phyloP scores from a whole-genome alignment of 2,888 invertebrate genomes.

The Deilephila elpenor region DNA sequence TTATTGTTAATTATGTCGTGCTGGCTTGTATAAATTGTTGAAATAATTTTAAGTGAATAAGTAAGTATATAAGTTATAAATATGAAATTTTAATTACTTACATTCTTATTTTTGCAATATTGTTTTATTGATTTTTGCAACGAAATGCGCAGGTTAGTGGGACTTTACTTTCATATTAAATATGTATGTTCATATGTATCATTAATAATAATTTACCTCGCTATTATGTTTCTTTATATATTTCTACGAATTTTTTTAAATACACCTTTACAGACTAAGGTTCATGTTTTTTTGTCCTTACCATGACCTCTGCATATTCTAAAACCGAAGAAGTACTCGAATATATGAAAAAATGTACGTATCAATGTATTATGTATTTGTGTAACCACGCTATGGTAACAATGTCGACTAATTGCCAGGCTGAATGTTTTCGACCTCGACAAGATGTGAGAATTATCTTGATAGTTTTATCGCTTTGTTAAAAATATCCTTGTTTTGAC shows the following conservation, averaged over 20 bases:
- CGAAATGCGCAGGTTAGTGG: conserved; percentile 12
- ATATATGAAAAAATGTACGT: neutral
- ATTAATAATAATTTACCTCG: conserved; percentile 2
- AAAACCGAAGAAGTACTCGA: too few relatives aligned
- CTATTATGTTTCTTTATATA: conserved; percentile 21
- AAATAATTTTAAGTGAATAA: conserved; percentile 32
- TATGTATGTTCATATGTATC: neutral
- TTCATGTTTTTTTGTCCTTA: neutral
- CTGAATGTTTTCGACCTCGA: neutral
- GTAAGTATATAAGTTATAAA: conserved; percentile 21
- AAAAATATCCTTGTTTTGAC: neutral
- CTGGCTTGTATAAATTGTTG: conserved; percentile 35
- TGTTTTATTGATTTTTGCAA: conserved; percentile 11
- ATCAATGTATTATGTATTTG: neutral
- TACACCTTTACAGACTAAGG: conserved; percentile 4
- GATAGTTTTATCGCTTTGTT: neutral
- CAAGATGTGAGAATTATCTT: neutral
- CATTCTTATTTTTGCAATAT: conserved; percentile 2
- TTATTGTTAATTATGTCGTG: conserved; percentile 21
- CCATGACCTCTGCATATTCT: neutral
- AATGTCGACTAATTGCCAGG: conserved; percentile 1
- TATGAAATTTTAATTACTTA: conserved; percentile 17
- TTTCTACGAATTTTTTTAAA: conserved; percentile 22
- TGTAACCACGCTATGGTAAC: neutral
- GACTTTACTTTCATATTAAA: neutral